phyloP scores from a whole-genome alignment of 2,113 vertebrate genomes.

The Triplophysa siluroides region DNA sequence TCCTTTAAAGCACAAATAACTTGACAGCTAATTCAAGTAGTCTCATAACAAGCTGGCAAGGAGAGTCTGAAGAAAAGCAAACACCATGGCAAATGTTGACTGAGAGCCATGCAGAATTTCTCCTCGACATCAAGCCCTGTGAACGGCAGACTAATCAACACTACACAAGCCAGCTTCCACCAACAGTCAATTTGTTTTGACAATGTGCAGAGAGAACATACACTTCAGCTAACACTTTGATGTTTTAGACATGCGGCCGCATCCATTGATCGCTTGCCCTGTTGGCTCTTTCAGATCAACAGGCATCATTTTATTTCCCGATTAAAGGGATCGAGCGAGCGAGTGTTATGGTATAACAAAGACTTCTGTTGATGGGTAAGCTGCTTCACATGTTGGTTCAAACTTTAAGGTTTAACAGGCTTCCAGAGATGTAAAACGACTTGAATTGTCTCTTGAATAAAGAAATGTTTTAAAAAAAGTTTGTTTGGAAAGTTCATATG shows the following conservation, averaged over 20 bases:
- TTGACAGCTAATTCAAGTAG: conserved; percentile 9
- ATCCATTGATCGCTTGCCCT: conserved; percentile 33
- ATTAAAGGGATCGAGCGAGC: conserved; percentile 10
- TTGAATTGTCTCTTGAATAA: background rate
- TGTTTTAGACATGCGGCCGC: conserved; percentile 19
- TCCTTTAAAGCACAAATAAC: background rate
- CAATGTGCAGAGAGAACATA: conserved; percentile 31
- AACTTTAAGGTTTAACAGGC: background rate
- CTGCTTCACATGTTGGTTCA: conserved; percentile 4
- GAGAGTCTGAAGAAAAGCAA: conserved; percentile 35
- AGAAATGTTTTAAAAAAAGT: no score
- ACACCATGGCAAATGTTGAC: conserved; percentile 43
- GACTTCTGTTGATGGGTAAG: background rate
- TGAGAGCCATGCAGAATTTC: conserved; percentile 30
- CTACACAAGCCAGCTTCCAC: conserved; percentile 35
- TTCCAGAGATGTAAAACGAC: background rate
- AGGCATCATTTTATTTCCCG: conserved; percentile 13
- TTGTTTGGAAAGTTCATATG: no score
- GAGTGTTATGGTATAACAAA: background rate
- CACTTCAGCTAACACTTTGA: conserved; percentile 47
- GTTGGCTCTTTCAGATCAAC: conserved; percentile 36
- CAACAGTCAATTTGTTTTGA: conserved; percentile 48
- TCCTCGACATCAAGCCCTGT: conserved; percentile 1
- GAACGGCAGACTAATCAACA: conserved; percentile 48
- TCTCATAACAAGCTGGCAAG: conserved; percentile 4